phyloP scores from a whole-genome alignment of 2,888 invertebrate genomes.

The Gibbula magus region DNA sequence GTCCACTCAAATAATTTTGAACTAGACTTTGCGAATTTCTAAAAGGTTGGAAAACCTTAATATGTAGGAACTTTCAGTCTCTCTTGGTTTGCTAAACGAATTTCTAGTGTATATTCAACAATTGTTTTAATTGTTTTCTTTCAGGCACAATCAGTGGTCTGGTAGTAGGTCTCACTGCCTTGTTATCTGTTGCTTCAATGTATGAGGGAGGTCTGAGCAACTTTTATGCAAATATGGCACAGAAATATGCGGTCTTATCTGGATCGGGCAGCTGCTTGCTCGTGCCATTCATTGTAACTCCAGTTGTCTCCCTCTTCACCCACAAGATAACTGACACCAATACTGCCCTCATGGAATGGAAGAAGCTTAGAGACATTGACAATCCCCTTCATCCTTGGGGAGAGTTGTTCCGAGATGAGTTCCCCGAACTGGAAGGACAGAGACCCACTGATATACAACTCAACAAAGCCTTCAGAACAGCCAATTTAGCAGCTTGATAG shows the following conservation, averaged over 20 bases:
- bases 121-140: too few relatives aligned
- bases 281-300: constrained; percentile 54
- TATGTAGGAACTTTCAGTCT: too few relatives aligned
- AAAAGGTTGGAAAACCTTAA: too few relatives aligned
- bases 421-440: constrained; percentile 46
- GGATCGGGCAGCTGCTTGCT: constrained; percentile 60
- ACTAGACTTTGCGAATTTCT: too few relatives aligned
- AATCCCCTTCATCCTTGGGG: constrained; percentile 64
- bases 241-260: constrained; percentile 58
- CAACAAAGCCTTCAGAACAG: constrained; percentile 51
- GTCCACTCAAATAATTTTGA: too few relatives aligned
- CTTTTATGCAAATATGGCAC: constrained; percentile 55
- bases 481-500: too few relatives aligned
- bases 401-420: constrained; percentile 55
- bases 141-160: constrained; percentile 58
- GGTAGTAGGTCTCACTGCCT: constrained; percentile 49
- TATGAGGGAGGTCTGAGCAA: constrained; percentile 55
- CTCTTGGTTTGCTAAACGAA: too few relatives aligned
- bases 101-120: too few relatives aligned
- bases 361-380: constrained; percentile 60
- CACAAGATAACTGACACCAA: constrained; percentile 44
- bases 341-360: constrained; percentile 55
- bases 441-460: constrained; percentile 50
- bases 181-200: constrained; percentile 53
- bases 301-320: constrained; percentile 63